Evolutionary conservation across 37 sponge, comb jelly and placozoan species (phyloP).

Genomic region (Axinella damicornis): DNA sequence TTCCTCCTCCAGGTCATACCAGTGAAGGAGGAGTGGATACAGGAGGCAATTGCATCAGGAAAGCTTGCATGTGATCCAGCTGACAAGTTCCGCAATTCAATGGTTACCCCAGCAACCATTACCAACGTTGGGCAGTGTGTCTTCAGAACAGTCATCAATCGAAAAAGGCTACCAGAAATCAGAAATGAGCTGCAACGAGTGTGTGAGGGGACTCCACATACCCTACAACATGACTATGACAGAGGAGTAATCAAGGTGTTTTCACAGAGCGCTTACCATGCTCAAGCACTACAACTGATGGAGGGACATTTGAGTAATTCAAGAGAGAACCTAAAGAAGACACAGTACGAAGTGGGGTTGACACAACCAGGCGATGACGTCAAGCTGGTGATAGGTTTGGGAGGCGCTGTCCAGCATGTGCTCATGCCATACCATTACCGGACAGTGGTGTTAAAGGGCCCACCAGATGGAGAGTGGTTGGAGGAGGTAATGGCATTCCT

Average conservation of each 20-base stretch:
- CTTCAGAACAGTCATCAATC: not conserved
- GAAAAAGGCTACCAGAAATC: not conserved
- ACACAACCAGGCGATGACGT: slow-evolving; percentile 41
- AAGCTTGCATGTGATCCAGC: slow-evolving; percentile 36
- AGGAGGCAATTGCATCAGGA: slow-evolving; percentile 55
- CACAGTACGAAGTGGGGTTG: slow-evolving; percentile 34
- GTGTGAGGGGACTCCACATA: not conserved
- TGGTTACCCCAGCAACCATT: slow-evolving; percentile 35
- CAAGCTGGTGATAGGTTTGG: slow-evolving; percentile 51
- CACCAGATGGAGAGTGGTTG: not conserved
- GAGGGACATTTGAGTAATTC: not conserved
- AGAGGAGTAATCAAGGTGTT: slow-evolving; percentile 24
- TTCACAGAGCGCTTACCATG: slow-evolving; percentile 12
- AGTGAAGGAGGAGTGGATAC: slow-evolving; percentile 75
- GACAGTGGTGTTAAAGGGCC: slow-evolving; percentile 38
- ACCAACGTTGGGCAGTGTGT: slow-evolving; percentile 17
- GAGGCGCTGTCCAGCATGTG: slow-evolving; percentile 56
- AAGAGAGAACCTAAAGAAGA: slow-evolving; percentile 16
- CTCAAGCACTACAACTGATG: slow-evolving; percentile 2
- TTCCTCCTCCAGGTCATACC: slow-evolving; percentile 63
- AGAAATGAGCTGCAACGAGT: not conserved
- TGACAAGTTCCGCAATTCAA: not conserved
- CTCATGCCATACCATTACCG: slow-evolving; percentile 67
- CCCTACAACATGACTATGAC: not conserved
- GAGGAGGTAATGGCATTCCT: not conserved